Evolutionary conservation across 64 coral and sea anemone species (phyloP), one percentile per base, ranked within the genome.

Genomic region (Stylophora pistillata): DNA sequence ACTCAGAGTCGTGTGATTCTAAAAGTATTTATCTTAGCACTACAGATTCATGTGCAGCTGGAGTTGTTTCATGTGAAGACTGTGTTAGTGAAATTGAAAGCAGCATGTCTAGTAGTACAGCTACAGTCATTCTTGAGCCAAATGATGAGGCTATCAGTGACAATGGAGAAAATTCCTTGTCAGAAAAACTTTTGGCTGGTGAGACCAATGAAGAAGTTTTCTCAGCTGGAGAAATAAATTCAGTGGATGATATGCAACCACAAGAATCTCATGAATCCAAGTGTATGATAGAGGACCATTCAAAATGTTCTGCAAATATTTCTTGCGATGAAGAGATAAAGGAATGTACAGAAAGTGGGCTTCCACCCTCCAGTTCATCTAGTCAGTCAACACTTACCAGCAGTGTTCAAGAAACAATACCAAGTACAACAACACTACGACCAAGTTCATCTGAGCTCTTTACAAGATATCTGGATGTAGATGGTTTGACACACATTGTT

Each of bases 71-170:
- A 23, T 78, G 77, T 56, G 71, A 87, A 21, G 73, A 73, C 74
- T 82, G 56, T n/a, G 54, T 70, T 74, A 52, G 69, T 29, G 86
- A 92, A 56, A 55, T 95, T 32, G 88, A 64, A 71, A 76, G 64
- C 17, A 95, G 94, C 55, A 78, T 97, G 95, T 81, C 95, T 18
- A 97, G 95, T 73, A 97, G 95, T 26, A 73, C 87, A 27, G 82
- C 86, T 26, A 97, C 95, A 28, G 76, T 97, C 2, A 89, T 97
- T 71, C 88, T 93, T 13, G 92, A 92, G 10, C 66, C 87, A n/a
- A 90, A 64, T 90, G 87, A 86, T 54, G 68, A 86, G 16, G 34
- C 58, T 26, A 56, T 3, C 34, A 58, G 26, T 64, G 81, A 64
- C 58, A 58, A 70, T 68, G 86, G 5, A 65, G 26, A 21, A n/a